Evolutionary conservation across 2,888 invertebrate species (phyloP).

Genomic region (Acronicta psi): DNA sequence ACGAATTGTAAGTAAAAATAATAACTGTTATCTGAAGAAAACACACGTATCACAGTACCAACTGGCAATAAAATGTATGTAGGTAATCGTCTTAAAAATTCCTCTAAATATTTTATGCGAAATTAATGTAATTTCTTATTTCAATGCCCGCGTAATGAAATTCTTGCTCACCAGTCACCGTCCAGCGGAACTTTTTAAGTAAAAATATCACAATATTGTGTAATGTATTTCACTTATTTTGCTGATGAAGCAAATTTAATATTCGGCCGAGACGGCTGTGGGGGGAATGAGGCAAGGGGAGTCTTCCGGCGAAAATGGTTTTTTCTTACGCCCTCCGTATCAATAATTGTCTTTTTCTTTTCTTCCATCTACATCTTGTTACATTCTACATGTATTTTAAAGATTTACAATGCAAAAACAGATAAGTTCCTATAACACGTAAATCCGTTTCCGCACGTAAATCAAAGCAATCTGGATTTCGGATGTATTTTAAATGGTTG

Average conservation of each 20-base stretch:
- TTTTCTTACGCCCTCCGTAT: constrained; percentile 68
- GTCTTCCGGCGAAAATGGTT: constrained; percentile 67
- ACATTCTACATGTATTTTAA: constrained; percentile 59
- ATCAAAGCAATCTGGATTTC: constrained; percentile 22
- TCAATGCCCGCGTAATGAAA: constrained; percentile 36
- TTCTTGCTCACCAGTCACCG: constrained; percentile 25
- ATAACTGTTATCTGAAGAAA: constrained; percentile 5
- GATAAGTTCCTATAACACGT: constrained; percentile 25
- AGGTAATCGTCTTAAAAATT: constrained; percentile 3
- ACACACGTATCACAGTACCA: background rate
- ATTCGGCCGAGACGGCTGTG: constrained; percentile 75
- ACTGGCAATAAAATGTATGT: constrained; percentile 7
- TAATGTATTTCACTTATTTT: constrained; percentile 67
- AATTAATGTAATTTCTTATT: constrained; percentile 37
- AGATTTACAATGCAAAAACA: constrained; percentile 14
- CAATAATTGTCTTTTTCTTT: constrained; percentile 77
- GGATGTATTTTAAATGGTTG: constrained; percentile 10
- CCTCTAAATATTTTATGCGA: constrained; percentile 3
- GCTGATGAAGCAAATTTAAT: constrained; percentile 83
- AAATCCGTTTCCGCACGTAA: too few species aligned
- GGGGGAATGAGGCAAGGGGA: constrained; percentile 44
- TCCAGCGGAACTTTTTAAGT: constrained; percentile 44
- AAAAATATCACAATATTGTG: constrained; percentile 77
- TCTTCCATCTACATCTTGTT: constrained; percentile 62
- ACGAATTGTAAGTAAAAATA: constrained; percentile 30